phyloP scores from a whole-genome alignment of 2,888 invertebrate genomes.

The Lasioglossum zephyrum region DNA sequence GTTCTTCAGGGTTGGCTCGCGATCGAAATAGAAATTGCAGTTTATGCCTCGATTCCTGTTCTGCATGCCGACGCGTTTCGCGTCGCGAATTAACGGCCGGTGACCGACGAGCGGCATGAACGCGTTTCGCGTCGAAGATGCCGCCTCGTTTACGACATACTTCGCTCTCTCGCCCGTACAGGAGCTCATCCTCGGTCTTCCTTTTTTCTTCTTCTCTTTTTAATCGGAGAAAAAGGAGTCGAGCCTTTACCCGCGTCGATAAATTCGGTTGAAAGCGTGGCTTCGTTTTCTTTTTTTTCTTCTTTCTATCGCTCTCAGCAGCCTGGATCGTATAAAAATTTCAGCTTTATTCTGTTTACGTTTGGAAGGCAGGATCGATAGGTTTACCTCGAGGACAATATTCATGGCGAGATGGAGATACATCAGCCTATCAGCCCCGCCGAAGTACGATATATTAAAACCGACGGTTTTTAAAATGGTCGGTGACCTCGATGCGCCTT shows the following conservation, averaged over 20 bases:
- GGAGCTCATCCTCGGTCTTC: not conserved
- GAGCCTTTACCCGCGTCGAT: not conserved
- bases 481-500: not conserved
- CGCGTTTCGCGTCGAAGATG: not conserved
- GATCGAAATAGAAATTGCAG: constrained; percentile 48
- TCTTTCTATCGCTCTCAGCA: not conserved
- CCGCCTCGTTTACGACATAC: not conserved
- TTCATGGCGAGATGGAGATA: constrained; percentile 31
- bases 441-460: constrained; percentile 25
- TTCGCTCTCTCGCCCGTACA: not conserved
- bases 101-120: not conserved
- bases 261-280: not conserved
- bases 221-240: not conserved
- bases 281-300: not conserved
- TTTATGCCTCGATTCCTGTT: constrained; percentile 26
- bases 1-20: constrained; percentile 33
- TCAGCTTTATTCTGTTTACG: constrained; percentile 14
- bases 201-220: not conserved
- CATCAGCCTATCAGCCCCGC: constrained; percentile 4
- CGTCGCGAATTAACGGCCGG: not conserved
- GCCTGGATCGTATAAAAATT: constrained; percentile 12
- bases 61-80: not conserved
- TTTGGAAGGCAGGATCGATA: constrained; percentile 35
- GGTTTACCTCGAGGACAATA: constrained; percentile 35
- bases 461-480: constrained; percentile 16